Conservation (phyloP, 1,140 invertebrate species). For the Cryptotermes secundus region DNA sequence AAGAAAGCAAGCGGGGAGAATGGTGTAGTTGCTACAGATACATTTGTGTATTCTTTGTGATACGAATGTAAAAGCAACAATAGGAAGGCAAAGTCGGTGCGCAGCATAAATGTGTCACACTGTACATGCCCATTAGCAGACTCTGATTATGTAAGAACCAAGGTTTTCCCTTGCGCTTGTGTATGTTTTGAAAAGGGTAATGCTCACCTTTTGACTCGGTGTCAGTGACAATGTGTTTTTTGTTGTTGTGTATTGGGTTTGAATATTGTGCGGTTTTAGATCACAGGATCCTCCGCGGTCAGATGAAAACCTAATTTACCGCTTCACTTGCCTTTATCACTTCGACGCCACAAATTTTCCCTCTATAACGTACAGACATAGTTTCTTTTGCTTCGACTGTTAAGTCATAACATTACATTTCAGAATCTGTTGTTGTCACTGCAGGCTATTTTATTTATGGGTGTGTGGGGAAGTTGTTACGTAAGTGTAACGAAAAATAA, state of each 20-base stretch:
- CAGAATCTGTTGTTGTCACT: background rate
- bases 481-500: background rate
- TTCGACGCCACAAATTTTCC: background rate
- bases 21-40: constrained; percentile 2
- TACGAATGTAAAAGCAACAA: background rate
- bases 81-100: background rate
- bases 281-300: background rate
- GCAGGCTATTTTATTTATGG: background rate
- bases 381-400: background rate
- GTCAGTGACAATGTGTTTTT: background rate
- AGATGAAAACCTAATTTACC: constrained; percentile 19
- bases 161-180: background rate
- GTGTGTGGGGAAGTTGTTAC: background rate
- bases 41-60: constrained; percentile 6
- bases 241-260: background rate
- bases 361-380: background rate
- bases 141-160: background rate
- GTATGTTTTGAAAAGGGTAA: background rate
- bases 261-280: constrained; percentile 2
- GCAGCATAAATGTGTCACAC: background rate
- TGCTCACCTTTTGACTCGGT: background rate
- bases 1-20: background rate
- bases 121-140: constrained; percentile 7
- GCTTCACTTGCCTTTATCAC: background rate
- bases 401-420: background rate